Percentiles rank a stretch among this genome's conserved stretches.
Conservation (phyloP, 64 coral and sea anemone species). For the Astreopora myriophthalma region DNA sequence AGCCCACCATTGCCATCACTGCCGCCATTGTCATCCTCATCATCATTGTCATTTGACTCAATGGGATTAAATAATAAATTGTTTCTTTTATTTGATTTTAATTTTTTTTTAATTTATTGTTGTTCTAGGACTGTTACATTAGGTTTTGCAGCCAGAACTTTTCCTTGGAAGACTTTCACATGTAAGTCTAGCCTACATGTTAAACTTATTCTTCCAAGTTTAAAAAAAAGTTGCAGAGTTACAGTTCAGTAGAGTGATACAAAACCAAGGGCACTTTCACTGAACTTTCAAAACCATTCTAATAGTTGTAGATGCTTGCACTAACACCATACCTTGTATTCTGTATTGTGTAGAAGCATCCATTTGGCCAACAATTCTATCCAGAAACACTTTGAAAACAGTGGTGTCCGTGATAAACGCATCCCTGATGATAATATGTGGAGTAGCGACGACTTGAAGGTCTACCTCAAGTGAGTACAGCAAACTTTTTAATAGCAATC, state of each 20-base stretch:
- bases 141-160: constrained; percentile 98
- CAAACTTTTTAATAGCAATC: not conserved
- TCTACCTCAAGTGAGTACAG: constrained; percentile 80
- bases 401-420: constrained; percentile 83
- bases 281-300: no score
- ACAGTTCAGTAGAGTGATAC: no score
- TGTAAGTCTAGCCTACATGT: no score
- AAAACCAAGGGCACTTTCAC: no score
- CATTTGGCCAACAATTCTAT: constrained; percentile 97
- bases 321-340: not conserved
- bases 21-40: no score
- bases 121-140: constrained; percentile 92
- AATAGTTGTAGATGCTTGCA: not conserved
- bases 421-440: constrained; percentile 97
- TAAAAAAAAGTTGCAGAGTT: no score
- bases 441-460: constrained; percentile 87
- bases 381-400: constrained; percentile 94
- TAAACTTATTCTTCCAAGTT: no score
- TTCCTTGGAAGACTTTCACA: constrained; percentile 90
- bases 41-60: no score
- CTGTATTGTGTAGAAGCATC: constrained; percentile 71
- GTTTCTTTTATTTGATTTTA: not conserved
- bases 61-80: no score
- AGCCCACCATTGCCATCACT: no score
- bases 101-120: not conserved